A percentile compares a stretch with the other conserved stretches of the same genome.
phyloP scores from a whole-genome alignment of 2,888 invertebrate species.

The Heliconius sara region DNA sequence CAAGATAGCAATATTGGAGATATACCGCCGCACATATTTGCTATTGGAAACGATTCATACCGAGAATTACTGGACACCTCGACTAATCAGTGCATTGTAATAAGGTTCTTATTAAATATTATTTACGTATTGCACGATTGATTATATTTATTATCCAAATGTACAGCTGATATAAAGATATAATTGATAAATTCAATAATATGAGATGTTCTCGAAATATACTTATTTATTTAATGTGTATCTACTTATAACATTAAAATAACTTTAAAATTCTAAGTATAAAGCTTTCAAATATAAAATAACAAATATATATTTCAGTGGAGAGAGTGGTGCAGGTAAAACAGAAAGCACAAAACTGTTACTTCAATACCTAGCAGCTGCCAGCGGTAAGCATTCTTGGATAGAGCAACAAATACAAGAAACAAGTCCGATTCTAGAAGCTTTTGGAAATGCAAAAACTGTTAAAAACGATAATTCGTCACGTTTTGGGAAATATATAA shows the following conservation, averaged over 20 bases:
- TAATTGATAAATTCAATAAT: conserved; percentile 6
- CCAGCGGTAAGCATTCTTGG: conserved; percentile 98
- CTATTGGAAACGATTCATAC: conserved; percentile 96
- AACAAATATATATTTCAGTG: conserved; percentile 82
- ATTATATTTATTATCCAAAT: conserved; percentile 17
- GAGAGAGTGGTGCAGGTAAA: conserved; percentile 98
- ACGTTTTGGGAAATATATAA: conserved; percentile 97
- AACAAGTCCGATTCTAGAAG: conserved; percentile 98
- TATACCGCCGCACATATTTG: conserved; percentile 97
- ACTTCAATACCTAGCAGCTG: conserved; percentile 96
- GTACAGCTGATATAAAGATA: neutral
- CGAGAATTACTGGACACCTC: conserved; percentile 89
- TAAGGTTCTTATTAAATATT: conserved; percentile 84
- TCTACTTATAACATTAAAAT: neutral
- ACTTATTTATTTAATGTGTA: neutral
- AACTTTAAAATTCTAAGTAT: neutral
- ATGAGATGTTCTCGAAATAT: neutral
- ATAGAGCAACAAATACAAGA: conserved; percentile 98
- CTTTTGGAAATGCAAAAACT: conserved; percentile 98
- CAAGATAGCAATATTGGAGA: conserved; percentile 92
- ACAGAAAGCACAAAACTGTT: conserved; percentile 98
- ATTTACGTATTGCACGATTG: neutral
- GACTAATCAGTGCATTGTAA: conserved; percentile 96
- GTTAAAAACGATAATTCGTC: conserved; percentile 98
- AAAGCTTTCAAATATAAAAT: neutral